phyloP scores from a whole-genome alignment of 2,888 invertebrate species.

The Pyrocoelia pectoralis region DNA sequence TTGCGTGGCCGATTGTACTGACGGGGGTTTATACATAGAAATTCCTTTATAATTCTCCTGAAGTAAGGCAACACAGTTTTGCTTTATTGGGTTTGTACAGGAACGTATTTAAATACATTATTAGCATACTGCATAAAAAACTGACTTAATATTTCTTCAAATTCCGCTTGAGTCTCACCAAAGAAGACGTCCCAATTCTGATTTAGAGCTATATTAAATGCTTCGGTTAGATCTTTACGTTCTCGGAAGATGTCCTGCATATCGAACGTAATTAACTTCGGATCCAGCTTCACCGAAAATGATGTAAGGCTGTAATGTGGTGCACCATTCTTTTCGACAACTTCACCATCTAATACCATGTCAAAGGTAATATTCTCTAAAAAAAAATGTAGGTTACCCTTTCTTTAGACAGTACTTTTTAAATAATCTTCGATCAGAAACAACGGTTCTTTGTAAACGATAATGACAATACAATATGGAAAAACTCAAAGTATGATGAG shows the following conservation, averaged over 20 bases:
- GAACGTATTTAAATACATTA: conserved; percentile 2
- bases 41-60: too few relatives aligned
- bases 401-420: too few relatives aligned
- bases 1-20: too few relatives aligned
- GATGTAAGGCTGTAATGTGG: background rate
- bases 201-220: background rate
- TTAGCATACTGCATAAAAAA: background rate
- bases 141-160: background rate
- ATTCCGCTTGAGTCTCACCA: background rate
- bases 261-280: background rate
- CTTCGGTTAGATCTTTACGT: background rate
- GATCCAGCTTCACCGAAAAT: background rate
- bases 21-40: too few relatives aligned
- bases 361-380: background rate
- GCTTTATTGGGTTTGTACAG: too few relatives aligned
- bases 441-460: too few relatives aligned
- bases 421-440: too few relatives aligned
- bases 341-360: background rate
- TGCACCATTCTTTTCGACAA: background rate
- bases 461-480: too few relatives aligned
- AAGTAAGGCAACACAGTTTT: too few relatives aligned
- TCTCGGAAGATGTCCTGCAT: background rate
- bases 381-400: background rate
- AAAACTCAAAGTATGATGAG: too few relatives aligned
- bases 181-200: conserved; percentile 1